Conservation (phyloP, 92 coral and sea anemone genomes). For the Bergia puertoricense region DNA sequence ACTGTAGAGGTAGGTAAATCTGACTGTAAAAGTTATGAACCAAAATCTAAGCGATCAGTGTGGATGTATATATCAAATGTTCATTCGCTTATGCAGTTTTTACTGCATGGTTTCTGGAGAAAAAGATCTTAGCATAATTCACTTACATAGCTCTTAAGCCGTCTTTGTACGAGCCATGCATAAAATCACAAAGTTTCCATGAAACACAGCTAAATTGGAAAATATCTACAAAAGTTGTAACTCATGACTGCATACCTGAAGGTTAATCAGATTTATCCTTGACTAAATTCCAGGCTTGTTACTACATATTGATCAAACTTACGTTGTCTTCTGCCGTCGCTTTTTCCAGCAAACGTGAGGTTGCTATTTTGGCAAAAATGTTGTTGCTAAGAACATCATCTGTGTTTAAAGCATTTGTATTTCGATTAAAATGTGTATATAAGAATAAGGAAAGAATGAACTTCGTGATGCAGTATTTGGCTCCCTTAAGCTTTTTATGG, state of each 20-base stretch:
- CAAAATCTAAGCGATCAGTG: not conserved
- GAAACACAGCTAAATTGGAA: not conserved
- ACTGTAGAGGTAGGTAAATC: not conserved
- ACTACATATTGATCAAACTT: not conserved
- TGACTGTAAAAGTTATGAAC: not conserved
- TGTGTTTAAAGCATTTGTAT: too few species aligned
- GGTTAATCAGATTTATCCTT: too few species aligned
- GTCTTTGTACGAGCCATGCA: not conserved
- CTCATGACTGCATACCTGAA: too few species aligned
- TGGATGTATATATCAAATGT: not conserved
- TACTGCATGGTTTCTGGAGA: too few species aligned
- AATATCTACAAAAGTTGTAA: not conserved
- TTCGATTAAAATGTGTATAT: not conserved
- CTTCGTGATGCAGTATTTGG: not conserved
- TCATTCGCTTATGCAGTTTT: too few species aligned
- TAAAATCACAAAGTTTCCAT: too few species aligned
- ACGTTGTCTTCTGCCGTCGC: not conserved
- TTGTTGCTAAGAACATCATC: too few species aligned
- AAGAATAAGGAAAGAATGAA: too few species aligned
- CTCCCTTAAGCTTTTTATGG: not conserved
- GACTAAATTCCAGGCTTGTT: too few species aligned
- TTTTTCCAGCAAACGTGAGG: too few species aligned
- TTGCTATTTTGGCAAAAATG: not conserved
- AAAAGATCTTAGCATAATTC: not conserved
- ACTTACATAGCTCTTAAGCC: not conserved